Percentiles rank a stretch among this genome's conserved stretches.
Evolutionary conservation across 2,888 invertebrate species (phyloP).

Genomic region (Clunio marinus): DNA sequence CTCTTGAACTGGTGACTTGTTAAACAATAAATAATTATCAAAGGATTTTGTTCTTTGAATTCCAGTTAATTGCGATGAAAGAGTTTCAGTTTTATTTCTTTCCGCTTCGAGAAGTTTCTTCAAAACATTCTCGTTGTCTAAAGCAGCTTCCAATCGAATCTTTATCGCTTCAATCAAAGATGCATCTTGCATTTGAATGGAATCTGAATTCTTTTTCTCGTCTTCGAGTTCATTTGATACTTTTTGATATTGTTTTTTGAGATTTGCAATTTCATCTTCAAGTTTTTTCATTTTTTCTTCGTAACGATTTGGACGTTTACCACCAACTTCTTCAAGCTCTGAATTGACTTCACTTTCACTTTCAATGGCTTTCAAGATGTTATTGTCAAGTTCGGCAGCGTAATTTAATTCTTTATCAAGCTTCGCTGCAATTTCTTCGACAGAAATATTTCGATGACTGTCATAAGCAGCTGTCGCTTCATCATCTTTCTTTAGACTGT

Average conservation of each 20-base stretch:
- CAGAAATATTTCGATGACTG: not conserved
- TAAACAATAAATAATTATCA: conserved; percentile 43
- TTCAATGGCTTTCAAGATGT: conserved; percentile 57
- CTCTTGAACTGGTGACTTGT: conserved; percentile 46
- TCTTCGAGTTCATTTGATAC: conserved; percentile 53
- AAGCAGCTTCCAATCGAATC: conserved; percentile 60
- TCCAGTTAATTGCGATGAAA: conserved; percentile 51
- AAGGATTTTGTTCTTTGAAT: conserved; percentile 48
- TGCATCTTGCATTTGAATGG: conserved; percentile 61
- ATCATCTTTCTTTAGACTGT: conserved; percentile 13
- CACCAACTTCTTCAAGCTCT: conserved; percentile 48
- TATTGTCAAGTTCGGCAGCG: conserved; percentile 58
- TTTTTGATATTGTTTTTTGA: conserved; percentile 52
- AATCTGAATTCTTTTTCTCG: conserved; percentile 57
- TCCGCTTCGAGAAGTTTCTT: conserved; percentile 58
- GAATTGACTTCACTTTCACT: conserved; percentile 47
- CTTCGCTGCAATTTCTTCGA: conserved; percentile 55
- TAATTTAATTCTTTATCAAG: conserved; percentile 59
- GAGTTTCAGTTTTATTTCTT: conserved; percentile 53
- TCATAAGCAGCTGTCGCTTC: not conserved
- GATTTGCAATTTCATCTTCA: conserved; percentile 49
- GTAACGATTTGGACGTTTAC: not conserved
- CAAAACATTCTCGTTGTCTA: conserved; percentile 61
- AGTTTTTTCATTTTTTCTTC: conserved; percentile 46
- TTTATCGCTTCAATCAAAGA: conserved; percentile 63